Evolutionary conservation across 35 echinoderm and acorn worm species (phyloP), one percentile per base, ranked within the genome.

Genomic region (Stichopus chloronotus): DNA sequence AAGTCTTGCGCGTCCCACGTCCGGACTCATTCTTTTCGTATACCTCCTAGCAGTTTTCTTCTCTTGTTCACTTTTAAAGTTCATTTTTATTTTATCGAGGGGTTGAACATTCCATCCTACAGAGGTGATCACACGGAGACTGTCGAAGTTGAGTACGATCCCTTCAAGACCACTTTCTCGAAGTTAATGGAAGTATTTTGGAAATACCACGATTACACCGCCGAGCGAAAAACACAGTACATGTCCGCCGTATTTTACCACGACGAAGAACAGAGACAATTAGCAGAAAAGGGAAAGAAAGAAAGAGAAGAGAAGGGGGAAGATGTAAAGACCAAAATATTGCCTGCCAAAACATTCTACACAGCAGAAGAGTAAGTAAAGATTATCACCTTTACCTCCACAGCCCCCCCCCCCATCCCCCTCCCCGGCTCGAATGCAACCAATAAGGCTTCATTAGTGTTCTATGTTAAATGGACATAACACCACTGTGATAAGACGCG

Each of bases 51-150:
- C 30, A 43, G 30, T 43, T 43, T 43, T 43, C 30, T 43, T 43
- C 30, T 43, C 30, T 43, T 43, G 30, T 43, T 43, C 30, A 43
- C 30, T 43, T 43, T 43, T 43, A 1, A 43, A 43, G 3, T 58
- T 58, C 14, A 56, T 87, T 59, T 21, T 54, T 55, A 23, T 20
- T 78, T 81, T 43, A 43, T 43, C 3, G 30, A 43, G 1, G 30
- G 0, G 30, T 1, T 43, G 0, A 3, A 53, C 7, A 63, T 57
- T 74, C 58, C 76, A 24, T 52, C 5, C 54, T 55, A 7, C 88
- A 96, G 95, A 78, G 95, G 90, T 58, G 95, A 97, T 55, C 95
- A 97, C 91, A 97, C 95, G 8, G 95, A 97, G 78, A 71, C 95
- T 55, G 95, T 97, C 4, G 95, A 97, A 86, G 63, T 97, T 7